A percentile compares a stretch with the other conserved stretches of the same genome.
phyloP scores from a whole-genome alignment of 2,113 vertebrate species.

The Stictonetta naevosa region DNA sequence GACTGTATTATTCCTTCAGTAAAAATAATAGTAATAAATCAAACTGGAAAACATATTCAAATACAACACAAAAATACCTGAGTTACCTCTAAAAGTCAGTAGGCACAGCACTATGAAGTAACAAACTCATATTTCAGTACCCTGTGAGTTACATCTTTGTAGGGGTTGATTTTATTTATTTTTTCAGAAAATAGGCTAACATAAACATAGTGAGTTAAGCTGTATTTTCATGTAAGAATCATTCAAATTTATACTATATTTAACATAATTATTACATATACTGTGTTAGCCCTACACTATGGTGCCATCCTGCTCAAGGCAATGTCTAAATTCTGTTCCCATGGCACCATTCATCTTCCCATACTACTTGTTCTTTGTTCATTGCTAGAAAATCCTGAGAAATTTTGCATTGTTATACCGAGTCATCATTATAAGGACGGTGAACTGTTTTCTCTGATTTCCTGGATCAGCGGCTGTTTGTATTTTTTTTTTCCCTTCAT shows the following conservation, averaged over 20 bases:
- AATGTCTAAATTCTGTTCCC: slow-evolving; percentile 29
- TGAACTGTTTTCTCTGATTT: not conserved
- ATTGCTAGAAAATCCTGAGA: not conserved
- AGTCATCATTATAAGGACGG: not conserved
- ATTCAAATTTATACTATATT: not conserved
- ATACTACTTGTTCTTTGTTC: not conserved
- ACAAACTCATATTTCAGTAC: not conserved
- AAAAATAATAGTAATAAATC: not conserved
- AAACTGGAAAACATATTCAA: not conserved
- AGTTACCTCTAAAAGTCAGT: not conserved
- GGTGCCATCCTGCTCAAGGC: not conserved
- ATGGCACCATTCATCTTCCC: slow-evolving; percentile 10
- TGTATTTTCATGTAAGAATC: not conserved
- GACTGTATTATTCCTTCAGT: not conserved
- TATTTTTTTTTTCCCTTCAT: not conserved
- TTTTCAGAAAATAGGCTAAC: not conserved
- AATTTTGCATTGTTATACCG: not conserved
- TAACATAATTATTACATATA: not conserved
- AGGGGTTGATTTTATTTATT: not conserved
- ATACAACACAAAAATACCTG: not conserved
- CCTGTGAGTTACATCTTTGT: not conserved
- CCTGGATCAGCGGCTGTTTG: not conserved
- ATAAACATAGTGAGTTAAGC: not conserved
- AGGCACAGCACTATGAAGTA: not conserved
- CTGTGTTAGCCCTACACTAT: not conserved